Percentiles rank a stretch among this genome's conserved stretches.
These are phyloP conservation scores for Drosophila mulleri DNA, from an alignment of 2,888 invertebrate species.

Conservation along the genomic window DNA sequence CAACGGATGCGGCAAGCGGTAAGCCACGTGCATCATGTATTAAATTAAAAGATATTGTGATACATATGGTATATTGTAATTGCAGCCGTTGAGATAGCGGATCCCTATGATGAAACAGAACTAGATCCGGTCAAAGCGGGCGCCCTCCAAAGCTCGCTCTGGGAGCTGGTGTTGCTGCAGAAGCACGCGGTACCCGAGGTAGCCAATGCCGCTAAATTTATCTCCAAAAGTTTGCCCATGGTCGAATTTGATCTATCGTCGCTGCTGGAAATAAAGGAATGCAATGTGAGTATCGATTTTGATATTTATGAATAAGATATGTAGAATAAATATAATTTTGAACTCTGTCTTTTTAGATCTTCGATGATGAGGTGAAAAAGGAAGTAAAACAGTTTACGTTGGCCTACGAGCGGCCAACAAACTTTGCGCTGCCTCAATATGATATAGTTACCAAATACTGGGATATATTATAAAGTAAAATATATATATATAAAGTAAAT, in stretches of 20 bases:
- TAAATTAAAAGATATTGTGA: constrained; percentile 1
- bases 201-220: constrained; percentile 89
- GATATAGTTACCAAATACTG: constrained; percentile 90
- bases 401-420: constrained; percentile 90
- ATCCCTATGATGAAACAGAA: constrained; percentile 95
- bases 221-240: constrained; percentile 88
- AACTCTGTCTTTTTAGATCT: constrained; percentile 86
- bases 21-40: constrained; percentile 14
- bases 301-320: neutral
- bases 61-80: constrained; percentile 43
- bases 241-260: constrained; percentile 89
- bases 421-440: constrained; percentile 87
- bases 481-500: neutral
- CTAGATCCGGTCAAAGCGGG: constrained; percentile 91
- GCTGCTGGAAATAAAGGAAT: constrained; percentile 88
- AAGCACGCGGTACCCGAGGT: constrained; percentile 90
- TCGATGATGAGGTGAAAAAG: constrained; percentile 91
- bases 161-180: constrained; percentile 95
- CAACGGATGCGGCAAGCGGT: constrained; percentile 85
- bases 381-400: constrained; percentile 91
- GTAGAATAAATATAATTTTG: neutral
- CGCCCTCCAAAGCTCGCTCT: constrained; percentile 95
- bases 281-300: constrained; percentile 86
- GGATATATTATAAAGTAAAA: constrained; percentile 84
- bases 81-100: constrained; percentile 83